Evolutionary conservation across 1,140 invertebrate genomes (phyloP).

Genomic region (Laupala kohalensis): DNA sequence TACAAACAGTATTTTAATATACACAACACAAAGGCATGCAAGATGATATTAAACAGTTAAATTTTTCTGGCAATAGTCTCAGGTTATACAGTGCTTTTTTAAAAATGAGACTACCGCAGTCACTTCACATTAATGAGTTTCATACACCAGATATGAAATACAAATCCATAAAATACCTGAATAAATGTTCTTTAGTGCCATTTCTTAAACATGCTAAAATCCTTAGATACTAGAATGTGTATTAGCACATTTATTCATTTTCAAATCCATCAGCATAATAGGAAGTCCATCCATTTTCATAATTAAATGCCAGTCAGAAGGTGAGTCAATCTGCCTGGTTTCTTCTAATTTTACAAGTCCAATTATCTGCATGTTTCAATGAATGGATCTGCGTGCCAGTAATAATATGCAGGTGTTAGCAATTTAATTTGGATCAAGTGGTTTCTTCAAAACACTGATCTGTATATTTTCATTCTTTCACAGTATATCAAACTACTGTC

Average conservation of each 20-base stretch:
- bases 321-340: too few relatives aligned
- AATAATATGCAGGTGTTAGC: not conserved
- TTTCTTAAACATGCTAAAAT: not conserved
- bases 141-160: not conserved
- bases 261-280: too few relatives aligned
- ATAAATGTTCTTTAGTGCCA: not conserved
- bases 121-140: not conserved
- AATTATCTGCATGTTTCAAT: not conserved
- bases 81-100: not conserved
- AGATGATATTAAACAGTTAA: not conserved
- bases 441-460: not conserved
- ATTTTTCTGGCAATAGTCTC: not conserved
- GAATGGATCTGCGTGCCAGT: not conserved
- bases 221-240: not conserved
- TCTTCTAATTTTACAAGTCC: too few relatives aligned
- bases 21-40: not conserved
- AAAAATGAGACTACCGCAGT: not conserved
- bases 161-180: not conserved
- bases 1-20: not conserved
- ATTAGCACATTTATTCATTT: too few relatives aligned
- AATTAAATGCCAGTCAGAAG: too few relatives aligned
- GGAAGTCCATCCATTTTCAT: too few relatives aligned
- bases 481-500: slow-evolving; percentile 11
- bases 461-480: not conserved
- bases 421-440: not conserved